Conservation (phyloP, 1,140 invertebrate genomes). For the Cheumatopsyche charites region DNA sequence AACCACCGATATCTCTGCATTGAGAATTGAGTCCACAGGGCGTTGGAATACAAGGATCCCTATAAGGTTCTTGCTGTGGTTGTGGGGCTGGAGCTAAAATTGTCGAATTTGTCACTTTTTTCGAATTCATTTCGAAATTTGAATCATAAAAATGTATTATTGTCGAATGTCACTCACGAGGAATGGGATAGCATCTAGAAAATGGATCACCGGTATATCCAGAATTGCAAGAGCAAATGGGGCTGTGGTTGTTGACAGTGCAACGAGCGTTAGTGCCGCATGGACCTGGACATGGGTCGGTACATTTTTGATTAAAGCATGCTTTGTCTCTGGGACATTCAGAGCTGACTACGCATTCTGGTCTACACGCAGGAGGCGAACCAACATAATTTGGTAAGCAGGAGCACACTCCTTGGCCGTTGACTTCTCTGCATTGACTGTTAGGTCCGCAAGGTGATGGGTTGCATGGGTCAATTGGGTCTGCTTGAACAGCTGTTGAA, state of each 20-base stretch:
- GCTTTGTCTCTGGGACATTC: slow-evolving; percentile 68
- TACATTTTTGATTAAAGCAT: slow-evolving; percentile 68
- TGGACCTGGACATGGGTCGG: slow-evolving; percentile 66
- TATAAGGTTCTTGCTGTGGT: slow-evolving; percentile 48
- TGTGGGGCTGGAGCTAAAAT: slow-evolving; percentile 37
- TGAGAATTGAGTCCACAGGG: slow-evolving; percentile 73
- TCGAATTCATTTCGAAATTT: background rate
- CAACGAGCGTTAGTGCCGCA: slow-evolving; percentile 70
- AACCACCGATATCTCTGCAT: slow-evolving; percentile 66
- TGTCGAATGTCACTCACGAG: slow-evolving; percentile 38
- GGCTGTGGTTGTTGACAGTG: slow-evolving; percentile 68
- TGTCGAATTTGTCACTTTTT: slow-evolving; percentile 17
- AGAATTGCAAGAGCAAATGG: slow-evolving; percentile 64
- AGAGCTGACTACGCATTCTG: slow-evolving; percentile 68
- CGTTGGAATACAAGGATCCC: slow-evolving; percentile 68
- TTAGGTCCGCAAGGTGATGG: slow-evolving; percentile 60
- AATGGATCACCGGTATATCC: slow-evolving; percentile 73
- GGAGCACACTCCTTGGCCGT: slow-evolving; percentile 55
- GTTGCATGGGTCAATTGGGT: slow-evolving; percentile 55
- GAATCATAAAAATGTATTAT: background rate
- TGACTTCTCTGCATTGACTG: slow-evolving; percentile 53
- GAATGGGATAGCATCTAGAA: slow-evolving; percentile 63
- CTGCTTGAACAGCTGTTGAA: slow-evolving; percentile 68
- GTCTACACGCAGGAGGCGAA: slow-evolving; percentile 63
- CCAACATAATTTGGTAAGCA: slow-evolving; percentile 61